Evolutionary conservation across 1,140 invertebrate genomes (phyloP).

Genomic region (Drosophila melanica): DNA sequence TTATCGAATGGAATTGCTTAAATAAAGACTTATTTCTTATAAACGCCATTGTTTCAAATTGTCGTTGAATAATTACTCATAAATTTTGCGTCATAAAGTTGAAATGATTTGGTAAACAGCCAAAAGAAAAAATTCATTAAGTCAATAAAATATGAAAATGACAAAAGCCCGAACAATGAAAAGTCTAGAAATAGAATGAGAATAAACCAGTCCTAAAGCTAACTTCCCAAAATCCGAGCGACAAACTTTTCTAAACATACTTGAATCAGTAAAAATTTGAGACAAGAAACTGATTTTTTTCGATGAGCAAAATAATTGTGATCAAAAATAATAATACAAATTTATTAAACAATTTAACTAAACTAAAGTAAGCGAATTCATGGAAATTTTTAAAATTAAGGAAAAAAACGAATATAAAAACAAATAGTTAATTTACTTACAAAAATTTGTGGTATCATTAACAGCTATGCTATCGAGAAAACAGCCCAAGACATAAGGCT

Average conservation of each 20-base stretch:
- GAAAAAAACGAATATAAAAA: no score
- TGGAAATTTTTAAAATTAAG: no score
- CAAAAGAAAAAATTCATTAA: conserved; percentile 1
- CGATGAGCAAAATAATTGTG: no score
- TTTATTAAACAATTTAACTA: no score
- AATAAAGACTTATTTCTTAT: conserved; percentile 6
- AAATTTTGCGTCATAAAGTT: conserved; percentile 1
- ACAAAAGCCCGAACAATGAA: conserved; percentile 14
- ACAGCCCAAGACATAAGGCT: no score
- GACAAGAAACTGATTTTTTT: no score
- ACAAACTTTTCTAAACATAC: background rate
- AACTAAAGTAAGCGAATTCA: no score
- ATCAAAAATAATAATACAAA: no score
- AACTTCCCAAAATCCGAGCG: background rate
- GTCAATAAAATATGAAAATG: background rate
- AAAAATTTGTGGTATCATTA: no score
- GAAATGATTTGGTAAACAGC: background rate
- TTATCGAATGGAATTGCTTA: background rate
- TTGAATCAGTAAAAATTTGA: background rate
- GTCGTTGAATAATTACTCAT: background rate
- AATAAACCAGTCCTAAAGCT: no score
- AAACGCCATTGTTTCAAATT: conserved; percentile 6
- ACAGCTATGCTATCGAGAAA: no score
- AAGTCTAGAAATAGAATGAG: conserved; percentile 20
- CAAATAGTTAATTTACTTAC: no score